Base-by-base conservation (phyloP, 2,888 invertebrate species). In the Heliconius charithonia region DNA sequence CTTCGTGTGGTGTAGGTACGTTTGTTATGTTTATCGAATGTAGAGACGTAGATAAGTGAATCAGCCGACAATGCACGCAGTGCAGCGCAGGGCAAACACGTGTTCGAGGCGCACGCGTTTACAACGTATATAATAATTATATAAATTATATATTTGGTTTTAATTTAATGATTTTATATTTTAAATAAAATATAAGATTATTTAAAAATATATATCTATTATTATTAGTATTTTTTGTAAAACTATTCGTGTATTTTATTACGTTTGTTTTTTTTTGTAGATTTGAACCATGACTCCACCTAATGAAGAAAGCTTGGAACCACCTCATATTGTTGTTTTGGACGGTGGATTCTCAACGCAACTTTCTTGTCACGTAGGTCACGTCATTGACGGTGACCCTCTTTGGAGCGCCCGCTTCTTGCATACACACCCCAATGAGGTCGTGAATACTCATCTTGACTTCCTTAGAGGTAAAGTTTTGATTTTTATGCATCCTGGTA, bases 351-450 rank as follows among this genome's bases (percentile, higher is more conserved):
- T 98, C 90, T 97, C 97, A 19, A 97, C 97, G 13, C 98, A 98
- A 90, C 95, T 98, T 83, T 96, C 97, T 3, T 96, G 96, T 74
- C 97, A 97, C 89, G 97, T 97, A 29, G 96, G 96, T 0, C 96
- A 96, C 83, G 96, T 96, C 77, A 97, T 98, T 79, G 97, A 98
- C 88, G 97, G 97, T 0, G 98, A 98, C 90, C 98, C 98, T 0
- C 91, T 99, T 56, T 99, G 98, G 98, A 98, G 98, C 86, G 97
- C 98, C 9, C 96, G 97, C 79, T 97, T 98, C 86, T 95, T 98
- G 81, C 96, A 96, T 79, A 97, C 97, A 2, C 96, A 98, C 90
- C 97, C 97, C 4, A 96, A 97, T 22, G 97, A 97, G 75, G 97
- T 98, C 76, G 95, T 97, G 81, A 96, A 96, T 83, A 97, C 97